Base-by-base conservation (phyloP, 2,797 vertebrate genomes). In the Selene dorsalis region DNA sequence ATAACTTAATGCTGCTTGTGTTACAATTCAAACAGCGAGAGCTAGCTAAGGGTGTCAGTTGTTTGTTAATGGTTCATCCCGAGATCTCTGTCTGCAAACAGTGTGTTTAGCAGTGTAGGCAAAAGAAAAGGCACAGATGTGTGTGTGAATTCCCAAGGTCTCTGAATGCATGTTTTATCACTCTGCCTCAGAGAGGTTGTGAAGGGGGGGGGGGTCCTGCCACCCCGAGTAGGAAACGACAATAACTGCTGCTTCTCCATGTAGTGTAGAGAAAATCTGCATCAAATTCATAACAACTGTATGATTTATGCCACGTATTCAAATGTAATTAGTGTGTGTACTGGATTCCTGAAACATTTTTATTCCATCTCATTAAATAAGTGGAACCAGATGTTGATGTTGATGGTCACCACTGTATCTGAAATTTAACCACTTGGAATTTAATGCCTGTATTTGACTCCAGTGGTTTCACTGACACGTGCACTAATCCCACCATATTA, bases 91-190 rank as follows among this genome's bases (percentile, higher is more conserved):
- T 91, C 84, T 79, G 79, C 80, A 90, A 88, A 89, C 84, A 88
- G 62, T 79, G 84, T 86, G 86, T 89, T 92, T 86, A 90, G 85
- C 84, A 77, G 83, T 84, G 84, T 84, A 85, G 88, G 78, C 79
- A 61, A 85, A 86, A 87, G 86, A 89, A 88, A 87, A 91, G 83
- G 78, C 89, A 88, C 92, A 91, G 89, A 93, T 93, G 92, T 91
- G 88, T 91, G 88, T 86, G 79, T 87, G 80, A 92, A 93, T 90
- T 92, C 92, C 89, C 91, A 90, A 92, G 87, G 86, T 92, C 92
- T 93, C 89, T 87, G 86, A 87, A 90, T 90, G 89, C 86, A 84
- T 90, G 90, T 91, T 91, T 93, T 89, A 91, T 91, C 85, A 84
- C 79, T 87, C 70, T 80, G 83, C 84, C 84, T 89, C 84, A 77